Evolutionary conservation across 1,140 invertebrate species (phyloP), one percentile per base, ranked within the genome.

Genomic region (Adoxophyes honmai): DNA sequence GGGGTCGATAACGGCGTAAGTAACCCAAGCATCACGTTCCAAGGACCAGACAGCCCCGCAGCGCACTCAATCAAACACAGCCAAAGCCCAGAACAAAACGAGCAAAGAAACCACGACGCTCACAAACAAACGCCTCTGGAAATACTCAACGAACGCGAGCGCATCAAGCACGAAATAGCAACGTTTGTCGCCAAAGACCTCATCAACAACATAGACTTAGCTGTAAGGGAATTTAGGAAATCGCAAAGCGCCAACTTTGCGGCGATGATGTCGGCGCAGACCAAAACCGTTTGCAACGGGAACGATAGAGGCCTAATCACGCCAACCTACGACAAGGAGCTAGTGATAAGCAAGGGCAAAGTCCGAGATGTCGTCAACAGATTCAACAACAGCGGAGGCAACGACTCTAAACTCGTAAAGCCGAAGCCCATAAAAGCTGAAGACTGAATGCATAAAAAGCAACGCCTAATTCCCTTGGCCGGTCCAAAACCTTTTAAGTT

Each of bases 261-360:
- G n/a, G 34, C 66, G 1, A 16, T 52, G 11, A 54, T 52, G 39
- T 64, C 38, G 55, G 18, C 11, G 10, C 42, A 48, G 21, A 73
- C 62, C 35, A 85, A 81, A 59, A 60, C 70, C 16, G 6, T 84
- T 2, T 86, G 81, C 37, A 88, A 88, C 66, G 83, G 81, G 13
- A 77, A 74, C 33, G 72, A 71, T 5, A 80, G 74, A 69, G 77
- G 74, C 34, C 59, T 86, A 57, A 85, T 86, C 13, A 86, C 81
- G 1, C 83, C 86, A 0, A 85, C 78, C 4, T 86, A 88, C 42
- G 83, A 87, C 44, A 86, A 83, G 57, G 84, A 81, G 57, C 66
- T 88, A 14, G 87, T 90, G 1, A 89, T 90, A 9, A 89, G 86
- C 34, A 89, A 88, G 67, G 88, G 88, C 2, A 89, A 88, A 64